Base-by-base conservation (phyloP, 2,113 vertebrate genomes). In the Strix uralensis region DNA sequence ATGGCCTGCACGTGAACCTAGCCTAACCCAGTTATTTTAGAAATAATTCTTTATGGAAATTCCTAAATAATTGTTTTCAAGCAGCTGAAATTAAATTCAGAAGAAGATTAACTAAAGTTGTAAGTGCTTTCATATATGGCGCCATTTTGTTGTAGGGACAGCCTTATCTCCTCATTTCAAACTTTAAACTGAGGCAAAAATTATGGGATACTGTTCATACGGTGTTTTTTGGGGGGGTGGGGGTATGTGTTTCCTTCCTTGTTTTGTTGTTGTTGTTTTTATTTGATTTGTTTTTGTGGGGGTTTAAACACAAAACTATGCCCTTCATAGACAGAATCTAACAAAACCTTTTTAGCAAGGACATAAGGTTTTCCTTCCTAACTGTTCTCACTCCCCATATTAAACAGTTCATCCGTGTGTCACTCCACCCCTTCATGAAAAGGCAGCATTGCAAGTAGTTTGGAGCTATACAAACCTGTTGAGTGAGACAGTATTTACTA, bases 91-190 rank as follows among this genome's bases (percentile, higher is more conserved):
- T 47, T 11, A 78, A 73, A 86, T 46, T 81, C 20, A 78, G 51
- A 61, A 94, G 70, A 91, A 67, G 5, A 82, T 18, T 25, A 86
- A 66, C 14, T 83, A 23, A 26, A 86, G 52, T 69, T 82, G 1
- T 63, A 86, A 63, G 10, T 54, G 51, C 4, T 81, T 66, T 62
- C 11, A 38, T 6, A 5, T 3, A 1, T 27, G 16, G 15, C 83
- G 44, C 29, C 1, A 11, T 9, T 52, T 47, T 47, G 58, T 78
- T 42, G 19, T 5, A 40, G 26, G 78, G 25, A 29, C 27, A 90
- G 19, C 57, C 80, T 95, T 92, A 94, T 91, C 63, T 88, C 75
- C 88, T 95, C 81, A 94, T 94, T 96, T 97, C 55, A 63, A 91
- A 70, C 58, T 96, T 92, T 21, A 83, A 82, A 54, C 92, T 91